phyloP scores from a whole-genome alignment of 2,888 invertebrate genomes.

The Rutpela maculata region DNA sequence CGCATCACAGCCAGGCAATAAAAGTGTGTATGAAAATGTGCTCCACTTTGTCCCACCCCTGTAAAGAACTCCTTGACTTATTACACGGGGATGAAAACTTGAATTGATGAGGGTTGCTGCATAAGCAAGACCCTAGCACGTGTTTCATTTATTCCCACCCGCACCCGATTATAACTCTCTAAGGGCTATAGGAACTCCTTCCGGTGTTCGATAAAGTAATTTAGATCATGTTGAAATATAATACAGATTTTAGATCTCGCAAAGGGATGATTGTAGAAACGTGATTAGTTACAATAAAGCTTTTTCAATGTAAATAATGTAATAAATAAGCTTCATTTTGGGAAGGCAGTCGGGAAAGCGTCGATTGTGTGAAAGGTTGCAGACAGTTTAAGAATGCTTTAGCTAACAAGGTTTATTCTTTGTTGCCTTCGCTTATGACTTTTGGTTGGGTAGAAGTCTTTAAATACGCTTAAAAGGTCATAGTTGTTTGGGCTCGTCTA shows the following conservation, averaged over 20 bases:
- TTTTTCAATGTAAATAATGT: constrained; percentile 2
- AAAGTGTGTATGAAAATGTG: background rate
- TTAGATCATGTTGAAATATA: constrained; percentile 36
- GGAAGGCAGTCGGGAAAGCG: background rate
- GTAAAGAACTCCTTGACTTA: constrained; percentile 33
- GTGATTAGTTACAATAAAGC: constrained; percentile 20
- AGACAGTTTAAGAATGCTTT: background rate
- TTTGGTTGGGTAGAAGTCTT: too few species aligned
- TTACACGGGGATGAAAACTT: constrained; percentile 28
- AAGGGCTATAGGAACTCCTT: constrained; percentile 25
- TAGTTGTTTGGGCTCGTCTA: too few species aligned
- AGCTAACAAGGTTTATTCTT: background rate
- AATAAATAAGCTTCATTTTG: background rate
- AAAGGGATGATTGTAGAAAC: constrained; percentile 17
- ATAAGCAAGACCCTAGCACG: constrained; percentile 34
- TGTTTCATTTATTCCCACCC: constrained; percentile 35
- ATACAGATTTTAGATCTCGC: constrained; percentile 17
- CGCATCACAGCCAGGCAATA: background rate
- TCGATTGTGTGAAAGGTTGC: background rate
- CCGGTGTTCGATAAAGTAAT: constrained; percentile 37
- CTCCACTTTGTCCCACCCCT: background rate
- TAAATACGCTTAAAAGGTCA: too few species aligned
- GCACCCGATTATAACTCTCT: constrained; percentile 31
- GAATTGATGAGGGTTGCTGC: constrained; percentile 33
- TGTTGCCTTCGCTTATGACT: too few species aligned